A percentile compares a stretch with the other conserved stretches of the same genome.
These are phyloP conservation scores for Chymomyza procnemis DNA, from an alignment of 2,888 invertebrate genomes.

Conservation along the genomic window DNA sequence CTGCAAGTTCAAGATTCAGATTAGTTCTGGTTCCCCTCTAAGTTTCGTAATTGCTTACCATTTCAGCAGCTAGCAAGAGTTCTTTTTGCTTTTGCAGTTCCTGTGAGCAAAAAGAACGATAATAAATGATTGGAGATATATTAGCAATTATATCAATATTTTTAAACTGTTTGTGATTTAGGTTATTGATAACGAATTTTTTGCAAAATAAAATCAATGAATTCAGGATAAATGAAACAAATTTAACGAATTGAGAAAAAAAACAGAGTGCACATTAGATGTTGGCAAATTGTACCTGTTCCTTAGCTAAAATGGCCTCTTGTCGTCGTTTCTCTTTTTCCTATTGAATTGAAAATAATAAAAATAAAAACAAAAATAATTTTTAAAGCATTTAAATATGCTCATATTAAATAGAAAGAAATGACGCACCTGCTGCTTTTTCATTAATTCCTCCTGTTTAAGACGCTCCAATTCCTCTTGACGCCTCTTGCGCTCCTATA, in stretches of 20 bases:
- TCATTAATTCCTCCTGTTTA: constrained; percentile 89
- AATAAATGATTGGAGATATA: not conserved
- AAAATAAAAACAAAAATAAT: constrained; percentile 46
- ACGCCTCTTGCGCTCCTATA: constrained; percentile 89
- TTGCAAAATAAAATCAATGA: not conserved
- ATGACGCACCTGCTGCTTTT: constrained; percentile 86
- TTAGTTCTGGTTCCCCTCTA: not conserved
- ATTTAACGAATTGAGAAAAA: not conserved
- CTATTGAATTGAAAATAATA: constrained; percentile 79
- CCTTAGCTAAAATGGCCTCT: constrained; percentile 91
- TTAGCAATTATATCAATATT: not conserved
- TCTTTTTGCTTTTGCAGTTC: constrained; percentile 93
- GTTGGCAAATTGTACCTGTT: constrained; percentile 85
- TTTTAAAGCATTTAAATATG: constrained; percentile 9
- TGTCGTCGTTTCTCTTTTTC: constrained; percentile 94
- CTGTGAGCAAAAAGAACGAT: constrained; percentile 81
- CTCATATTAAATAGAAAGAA: constrained; percentile 9
- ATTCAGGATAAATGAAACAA: not conserved
- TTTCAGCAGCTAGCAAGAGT: constrained; percentile 89
- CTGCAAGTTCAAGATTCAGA: constrained; percentile 79
- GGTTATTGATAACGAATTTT: not conserved
- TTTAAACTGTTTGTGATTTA: no score
- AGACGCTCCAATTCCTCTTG: constrained; percentile 92
- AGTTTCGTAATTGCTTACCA: constrained; percentile 81
- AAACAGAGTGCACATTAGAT: not conserved